These are phyloP conservation scores for Petrocephalus zakoni DNA, from an alignment of 2,113 vertebrate genomes.

Conservation along the genomic window DNA sequence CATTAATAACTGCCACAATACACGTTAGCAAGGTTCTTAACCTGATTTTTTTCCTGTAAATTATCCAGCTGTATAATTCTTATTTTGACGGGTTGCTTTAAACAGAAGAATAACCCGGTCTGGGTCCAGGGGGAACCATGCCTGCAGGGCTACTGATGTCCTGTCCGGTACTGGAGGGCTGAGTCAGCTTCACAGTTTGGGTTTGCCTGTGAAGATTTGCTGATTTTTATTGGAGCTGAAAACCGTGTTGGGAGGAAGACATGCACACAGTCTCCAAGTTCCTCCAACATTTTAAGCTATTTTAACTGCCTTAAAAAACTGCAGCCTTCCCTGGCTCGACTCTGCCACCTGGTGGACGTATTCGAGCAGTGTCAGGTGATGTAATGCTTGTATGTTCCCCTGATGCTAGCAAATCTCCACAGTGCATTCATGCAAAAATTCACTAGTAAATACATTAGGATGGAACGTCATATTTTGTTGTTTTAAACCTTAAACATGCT, in stretches of 20 bases:
- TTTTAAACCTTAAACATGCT: too few relatives aligned
- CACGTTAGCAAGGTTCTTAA: background rate
- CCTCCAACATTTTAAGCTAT: background rate
- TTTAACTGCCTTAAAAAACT: background rate
- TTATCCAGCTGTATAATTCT: background rate
- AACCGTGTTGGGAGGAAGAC: background rate
- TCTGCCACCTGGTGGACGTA: conserved; percentile 20
- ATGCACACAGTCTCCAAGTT: background rate
- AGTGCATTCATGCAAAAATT: background rate
- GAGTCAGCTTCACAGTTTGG: background rate
- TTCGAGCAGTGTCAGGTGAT: background rate
- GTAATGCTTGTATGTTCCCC: background rate
- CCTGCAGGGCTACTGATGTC: background rate
- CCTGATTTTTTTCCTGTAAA: background rate
- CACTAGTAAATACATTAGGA: background rate
- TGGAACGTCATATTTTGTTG: too few relatives aligned
- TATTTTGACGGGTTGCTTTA: background rate
- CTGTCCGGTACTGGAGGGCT: background rate
- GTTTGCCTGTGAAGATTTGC: background rate
- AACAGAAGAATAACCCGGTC: background rate
- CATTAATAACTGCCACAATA: background rate
- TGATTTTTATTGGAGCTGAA: background rate
- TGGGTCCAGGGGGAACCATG: background rate
- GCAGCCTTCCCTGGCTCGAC: background rate
- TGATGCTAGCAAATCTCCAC: background rate